Base-by-base conservation (phyloP, 1,140 invertebrate genomes). In the Mya arenaria region DNA sequence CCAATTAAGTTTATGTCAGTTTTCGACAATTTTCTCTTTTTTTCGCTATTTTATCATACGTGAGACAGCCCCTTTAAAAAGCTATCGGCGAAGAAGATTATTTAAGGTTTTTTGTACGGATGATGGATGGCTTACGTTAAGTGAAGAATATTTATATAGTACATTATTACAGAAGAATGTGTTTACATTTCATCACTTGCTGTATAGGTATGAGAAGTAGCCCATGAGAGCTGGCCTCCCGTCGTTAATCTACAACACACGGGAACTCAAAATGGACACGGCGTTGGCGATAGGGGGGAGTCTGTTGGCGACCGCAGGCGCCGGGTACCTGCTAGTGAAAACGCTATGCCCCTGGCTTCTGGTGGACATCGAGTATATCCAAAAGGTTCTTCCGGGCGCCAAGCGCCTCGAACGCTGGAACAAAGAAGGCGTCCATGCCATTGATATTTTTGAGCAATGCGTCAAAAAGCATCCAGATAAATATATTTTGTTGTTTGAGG, bases 301-400 rank as follows among this genome's bases (percentile, higher is more conserved):
- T 4, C 13, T 62, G 4, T 32, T 56, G 6, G 36, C 34, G 17
- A 10, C 39, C 13, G 25, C 36, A 10, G 36, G 23, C 19, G 52
- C 58, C 2, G 36, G 6, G 0, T 74, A 74, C 30, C 3, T 62
- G n/a, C 19, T 52, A 17, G 28, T 62, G n/a, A 58, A 74, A 41
- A 17, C 37, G 28, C 30, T 41, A 2, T 60, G 32, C 37, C 72
- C 72, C 6, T 74, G 72, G 72, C 34, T 74, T 23, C 34, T 74
- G 37, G 5, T 62, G 15, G 72, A 74, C 23, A 62, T 74, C 19
- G 15, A 28, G 4, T 74, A 62, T 28, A 17, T 74, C 4, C 4
- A 6, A 8, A 74, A 63, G 39, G 34, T 74, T 8, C 19, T 74
- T 15, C 72, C 72, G 39, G n/a, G 0, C n/a, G 6, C 62, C n/a